Evolutionary conservation across 2,113 vertebrate species (phyloP).

Genomic region (Ceratotherium simum): DNA sequence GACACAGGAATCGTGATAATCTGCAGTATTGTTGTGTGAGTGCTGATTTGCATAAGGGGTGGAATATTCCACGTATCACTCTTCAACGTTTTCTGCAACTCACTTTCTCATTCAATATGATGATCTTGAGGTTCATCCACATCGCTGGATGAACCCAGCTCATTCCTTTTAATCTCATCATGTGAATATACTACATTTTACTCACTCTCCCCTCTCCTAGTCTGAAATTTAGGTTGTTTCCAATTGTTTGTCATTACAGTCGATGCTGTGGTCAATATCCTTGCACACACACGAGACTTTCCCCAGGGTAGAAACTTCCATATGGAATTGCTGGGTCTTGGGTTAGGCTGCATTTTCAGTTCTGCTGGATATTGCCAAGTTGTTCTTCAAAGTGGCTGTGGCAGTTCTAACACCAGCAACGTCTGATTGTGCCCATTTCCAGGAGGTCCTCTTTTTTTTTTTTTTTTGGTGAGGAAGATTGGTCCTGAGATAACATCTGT

Average conservation of each 20-base stretch:
- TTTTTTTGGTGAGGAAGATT: no score
- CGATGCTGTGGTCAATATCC: neutral
- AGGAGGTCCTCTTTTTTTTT: neutral
- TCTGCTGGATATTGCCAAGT: neutral
- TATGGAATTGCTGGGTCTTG: neutral
- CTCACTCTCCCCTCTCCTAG: neutral
- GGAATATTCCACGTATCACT: neutral
- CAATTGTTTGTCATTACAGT: neutral
- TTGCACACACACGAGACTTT: fast-evolving
- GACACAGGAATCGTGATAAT: neutral
- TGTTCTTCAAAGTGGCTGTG: neutral
- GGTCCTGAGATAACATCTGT: no score
- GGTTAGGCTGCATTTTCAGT: neutral
- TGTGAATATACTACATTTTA: no score
- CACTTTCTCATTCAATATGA: neutral
- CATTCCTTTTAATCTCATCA: neutral
- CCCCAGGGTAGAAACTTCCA: neutral
- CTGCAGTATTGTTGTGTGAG: fast-evolving
- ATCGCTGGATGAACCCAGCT: neutral
- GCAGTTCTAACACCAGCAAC: neutral
- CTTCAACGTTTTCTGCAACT: neutral
- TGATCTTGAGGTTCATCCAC: neutral
- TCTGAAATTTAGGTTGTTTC: neutral
- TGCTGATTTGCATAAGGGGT: neutral
- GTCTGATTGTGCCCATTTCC: neutral